These are phyloP conservation scores for Origma solitaria DNA, from an alignment of 2,113 vertebrate species.

Conservation along the genomic window DNA sequence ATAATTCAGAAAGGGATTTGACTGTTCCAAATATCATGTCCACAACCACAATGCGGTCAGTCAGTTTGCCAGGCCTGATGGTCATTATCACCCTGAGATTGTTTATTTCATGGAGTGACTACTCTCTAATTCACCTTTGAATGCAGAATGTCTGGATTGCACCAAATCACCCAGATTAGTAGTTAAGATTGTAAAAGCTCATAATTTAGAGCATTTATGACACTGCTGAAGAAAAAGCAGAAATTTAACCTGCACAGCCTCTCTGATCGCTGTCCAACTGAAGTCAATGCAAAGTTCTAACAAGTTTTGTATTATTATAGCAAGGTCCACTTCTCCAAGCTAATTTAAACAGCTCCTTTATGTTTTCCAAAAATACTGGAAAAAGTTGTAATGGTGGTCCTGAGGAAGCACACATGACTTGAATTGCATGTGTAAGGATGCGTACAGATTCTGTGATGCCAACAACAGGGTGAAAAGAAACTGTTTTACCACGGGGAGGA, in stretches of 20 bases:
- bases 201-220: neutral
- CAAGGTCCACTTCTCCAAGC: neutral
- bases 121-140: neutral
- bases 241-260: neutral
- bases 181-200: neutral
- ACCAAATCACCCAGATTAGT: neutral
- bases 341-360: neutral
- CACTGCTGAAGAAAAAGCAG: neutral
- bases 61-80: neutral
- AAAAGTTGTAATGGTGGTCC: neutral
- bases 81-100: neutral
- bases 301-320: neutral
- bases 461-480: neutral
- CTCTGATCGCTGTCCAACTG: neutral
- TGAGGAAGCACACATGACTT: neutral
- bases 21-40: neutral
- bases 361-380: neutral
- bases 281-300: neutral
- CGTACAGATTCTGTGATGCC: neutral
- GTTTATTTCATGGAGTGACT: neutral
- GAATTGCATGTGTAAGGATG: fast-evolving
- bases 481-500: neutral
- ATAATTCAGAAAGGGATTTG: neutral
- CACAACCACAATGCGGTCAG: fast-evolving
- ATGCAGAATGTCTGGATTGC: neutral